These are phyloP conservation scores for Dunckerocampus dactyliophorus DNA, from an alignment of 2,113 vertebrate species.

Conservation along the genomic window DNA sequence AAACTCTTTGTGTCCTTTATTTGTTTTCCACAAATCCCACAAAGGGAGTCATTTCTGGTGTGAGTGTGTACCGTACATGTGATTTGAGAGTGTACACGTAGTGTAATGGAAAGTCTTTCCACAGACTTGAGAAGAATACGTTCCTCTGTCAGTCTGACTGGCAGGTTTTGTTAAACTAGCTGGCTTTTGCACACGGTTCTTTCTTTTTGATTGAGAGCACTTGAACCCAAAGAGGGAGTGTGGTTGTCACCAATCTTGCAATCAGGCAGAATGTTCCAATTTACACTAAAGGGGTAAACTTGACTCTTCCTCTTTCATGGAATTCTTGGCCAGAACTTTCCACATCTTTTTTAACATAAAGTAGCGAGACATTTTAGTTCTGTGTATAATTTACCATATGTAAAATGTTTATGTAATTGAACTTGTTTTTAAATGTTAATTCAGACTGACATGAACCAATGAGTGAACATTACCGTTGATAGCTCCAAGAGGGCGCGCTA, in stretches of 20 bases:
- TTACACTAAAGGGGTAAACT: no score
- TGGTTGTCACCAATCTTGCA: no score
- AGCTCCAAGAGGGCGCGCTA: no score
- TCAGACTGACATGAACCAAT: no score
- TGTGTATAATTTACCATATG: no score
- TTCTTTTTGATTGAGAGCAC: neutral
- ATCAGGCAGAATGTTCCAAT: no score
- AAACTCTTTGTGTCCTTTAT: constrained; percentile 1
- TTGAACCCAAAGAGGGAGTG: neutral
- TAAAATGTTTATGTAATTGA: no score
- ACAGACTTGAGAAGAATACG: constrained; percentile 23
- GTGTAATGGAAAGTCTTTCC: constrained; percentile 32
- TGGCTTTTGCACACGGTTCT: no score
- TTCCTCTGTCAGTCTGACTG: neutral
- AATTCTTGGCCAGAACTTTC: constrained; percentile 2
- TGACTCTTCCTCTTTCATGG: neutral
- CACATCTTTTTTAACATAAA: constrained; percentile 7
- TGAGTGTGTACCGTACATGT: constrained; percentile 19
- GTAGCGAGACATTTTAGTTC: neutral
- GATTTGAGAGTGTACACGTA: constrained; percentile 16
- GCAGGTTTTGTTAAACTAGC: neutral
- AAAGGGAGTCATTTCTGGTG: constrained; percentile 13
- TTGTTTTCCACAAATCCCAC: constrained; percentile 31
- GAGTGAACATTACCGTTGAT: no score
- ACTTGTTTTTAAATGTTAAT: no score